phyloP scores from a whole-genome alignment of 2,113 vertebrate genomes.

The Dromiciops gliroides region DNA sequence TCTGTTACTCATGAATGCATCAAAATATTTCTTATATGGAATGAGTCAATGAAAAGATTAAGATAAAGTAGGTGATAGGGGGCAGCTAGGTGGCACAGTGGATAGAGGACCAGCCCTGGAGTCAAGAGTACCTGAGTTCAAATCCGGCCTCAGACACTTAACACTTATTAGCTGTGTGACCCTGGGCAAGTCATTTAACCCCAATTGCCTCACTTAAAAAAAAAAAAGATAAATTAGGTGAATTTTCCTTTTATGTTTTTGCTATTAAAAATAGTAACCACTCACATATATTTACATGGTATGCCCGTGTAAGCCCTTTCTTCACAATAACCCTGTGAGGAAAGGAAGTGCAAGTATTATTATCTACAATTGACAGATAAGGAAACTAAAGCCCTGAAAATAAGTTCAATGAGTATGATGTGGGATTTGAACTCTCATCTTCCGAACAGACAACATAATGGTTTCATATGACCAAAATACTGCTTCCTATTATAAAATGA shows the following conservation, averaged over 20 bases:
- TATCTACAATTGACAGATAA: not conserved
- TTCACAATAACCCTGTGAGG: not conserved
- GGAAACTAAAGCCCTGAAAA: not conserved
- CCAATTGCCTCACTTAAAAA: too few species aligned
- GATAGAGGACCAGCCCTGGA: too few species aligned
- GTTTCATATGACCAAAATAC: not conserved
- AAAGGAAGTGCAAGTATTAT: not conserved
- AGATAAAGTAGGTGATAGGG: not conserved
- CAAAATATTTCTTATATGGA: not conserved
- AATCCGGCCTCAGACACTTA: too few species aligned
- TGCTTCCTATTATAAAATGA: not conserved
- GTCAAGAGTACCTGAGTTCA: too few species aligned
- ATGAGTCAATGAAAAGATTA: conserved; percentile 6
- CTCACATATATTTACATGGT: not conserved
- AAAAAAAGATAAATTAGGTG: not conserved
- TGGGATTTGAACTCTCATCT: not conserved
- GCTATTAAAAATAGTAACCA: not conserved
- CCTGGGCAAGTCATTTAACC: too few species aligned
- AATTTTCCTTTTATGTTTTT: not conserved
- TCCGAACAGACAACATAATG: not conserved
- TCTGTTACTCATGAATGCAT: not conserved
- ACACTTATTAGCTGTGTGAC: too few species aligned
- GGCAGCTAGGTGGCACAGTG: too few species aligned
- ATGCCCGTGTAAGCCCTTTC: not conserved
- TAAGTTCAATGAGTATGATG: not conserved